phyloP scores from a whole-genome alignment of 2,888 invertebrate species.

The Epistrophella euchroma region DNA sequence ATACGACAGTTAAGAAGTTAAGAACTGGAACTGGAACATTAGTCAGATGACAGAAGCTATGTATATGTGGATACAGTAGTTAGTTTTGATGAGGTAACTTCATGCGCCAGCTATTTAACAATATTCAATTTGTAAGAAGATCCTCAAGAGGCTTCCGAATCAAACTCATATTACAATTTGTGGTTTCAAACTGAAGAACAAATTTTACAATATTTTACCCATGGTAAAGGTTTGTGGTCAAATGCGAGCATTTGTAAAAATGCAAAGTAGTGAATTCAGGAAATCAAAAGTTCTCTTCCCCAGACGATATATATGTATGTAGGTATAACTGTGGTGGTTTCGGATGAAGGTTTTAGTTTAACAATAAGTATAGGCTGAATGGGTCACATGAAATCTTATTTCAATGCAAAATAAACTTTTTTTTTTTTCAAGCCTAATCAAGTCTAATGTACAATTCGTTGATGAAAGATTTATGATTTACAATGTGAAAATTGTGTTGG shows the following conservation, averaged over 20 bases:
- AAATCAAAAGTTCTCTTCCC: background rate
- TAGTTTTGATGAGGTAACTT: background rate
- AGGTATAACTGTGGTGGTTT: background rate
- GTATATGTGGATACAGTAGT: background rate
- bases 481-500: conserved; percentile 43
- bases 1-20: background rate
- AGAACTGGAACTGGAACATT: conserved; percentile 29
- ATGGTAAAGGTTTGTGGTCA: conserved; percentile 16
- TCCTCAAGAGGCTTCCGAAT: background rate
- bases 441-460: conserved; percentile 2
- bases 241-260: background rate
- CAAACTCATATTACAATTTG: conserved; percentile 19
- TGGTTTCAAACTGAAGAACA: conserved; percentile 12
- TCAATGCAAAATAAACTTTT: background rate
- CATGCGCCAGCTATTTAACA: background rate
- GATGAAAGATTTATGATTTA: conserved; percentile 56
- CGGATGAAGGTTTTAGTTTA: background rate
- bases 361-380: background rate
- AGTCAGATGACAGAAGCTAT: background rate
- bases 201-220: background rate
- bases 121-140: conserved; percentile 27
- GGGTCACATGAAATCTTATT: conserved; percentile 1
- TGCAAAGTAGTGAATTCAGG: background rate
- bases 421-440: conserved; percentile 1
- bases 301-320: too few species aligned